Evolutionary conservation across 2,888 invertebrate species (phyloP).

Genomic region (Drosophila stalkeri): DNA sequence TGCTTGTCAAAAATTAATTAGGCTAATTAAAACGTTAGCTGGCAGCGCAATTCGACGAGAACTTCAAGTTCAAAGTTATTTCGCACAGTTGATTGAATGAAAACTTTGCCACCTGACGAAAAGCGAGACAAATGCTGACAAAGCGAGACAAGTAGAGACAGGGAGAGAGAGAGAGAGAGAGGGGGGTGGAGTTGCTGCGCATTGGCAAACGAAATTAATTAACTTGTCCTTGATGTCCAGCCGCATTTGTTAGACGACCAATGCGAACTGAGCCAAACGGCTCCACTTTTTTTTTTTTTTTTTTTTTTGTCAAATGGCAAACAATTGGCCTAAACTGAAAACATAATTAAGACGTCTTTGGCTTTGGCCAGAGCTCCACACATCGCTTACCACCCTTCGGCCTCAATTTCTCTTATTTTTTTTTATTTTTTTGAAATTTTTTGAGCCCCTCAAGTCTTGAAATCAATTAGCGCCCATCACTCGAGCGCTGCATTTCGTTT

Average conservation of each 20-base stretch:
- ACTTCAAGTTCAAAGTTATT: constrained; percentile 75
- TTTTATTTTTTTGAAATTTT: background rate
- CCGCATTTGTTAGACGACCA: constrained; percentile 12
- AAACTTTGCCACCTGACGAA: constrained; percentile 68
- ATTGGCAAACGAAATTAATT: constrained; percentile 63
- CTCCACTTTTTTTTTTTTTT: background rate
- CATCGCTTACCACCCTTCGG: background rate
- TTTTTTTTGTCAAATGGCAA: constrained; percentile 51
- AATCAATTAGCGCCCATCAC: constrained; percentile 72
- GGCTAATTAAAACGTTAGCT: constrained; percentile 72
- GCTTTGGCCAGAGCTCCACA: constrained; percentile 2
- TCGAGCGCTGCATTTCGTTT: constrained; percentile 30
- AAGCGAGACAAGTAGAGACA: background rate
- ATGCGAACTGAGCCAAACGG: constrained; percentile 5
- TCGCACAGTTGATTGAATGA: constrained; percentile 68
- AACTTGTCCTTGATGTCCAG: constrained; percentile 56
- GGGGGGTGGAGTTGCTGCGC: background rate
- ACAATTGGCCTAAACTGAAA: constrained; percentile 69
- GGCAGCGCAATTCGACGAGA: constrained; percentile 28
- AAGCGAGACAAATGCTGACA: background rate
- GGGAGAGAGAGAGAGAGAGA: background rate
- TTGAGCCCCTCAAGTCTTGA: constrained; percentile 49
- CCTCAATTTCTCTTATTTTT: background rate
- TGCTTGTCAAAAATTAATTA: constrained; percentile 72
- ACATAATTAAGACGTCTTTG: constrained; percentile 70